Evolutionary conservation across 1,140 invertebrate species (phyloP).

Genomic region (Ceratitis capitata): DNA sequence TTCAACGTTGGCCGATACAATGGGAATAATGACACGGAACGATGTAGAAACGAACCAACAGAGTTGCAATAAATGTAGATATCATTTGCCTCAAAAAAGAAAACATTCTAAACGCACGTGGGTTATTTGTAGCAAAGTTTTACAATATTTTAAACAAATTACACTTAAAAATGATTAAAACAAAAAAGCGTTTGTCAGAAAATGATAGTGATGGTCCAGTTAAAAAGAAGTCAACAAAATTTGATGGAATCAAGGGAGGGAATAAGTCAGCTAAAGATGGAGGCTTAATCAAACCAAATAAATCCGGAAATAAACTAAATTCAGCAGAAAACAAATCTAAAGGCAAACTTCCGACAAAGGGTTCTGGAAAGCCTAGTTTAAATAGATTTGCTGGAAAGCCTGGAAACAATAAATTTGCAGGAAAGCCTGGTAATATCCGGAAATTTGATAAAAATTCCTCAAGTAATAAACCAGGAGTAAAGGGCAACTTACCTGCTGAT

Average conservation of each 20-base stretch:
- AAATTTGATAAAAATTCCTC: conserved; percentile 38
- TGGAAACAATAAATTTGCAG: conserved; percentile 33
- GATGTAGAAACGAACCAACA: neutral
- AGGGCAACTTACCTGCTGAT: conserved; percentile 49
- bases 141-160: neutral
- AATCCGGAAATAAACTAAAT: neutral
- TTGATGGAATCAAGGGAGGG: neutral
- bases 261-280: neutral
- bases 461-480: conserved; percentile 5
- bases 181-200: neutral
- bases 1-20: neutral
- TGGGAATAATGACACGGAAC: neutral
- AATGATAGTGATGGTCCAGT: neutral
- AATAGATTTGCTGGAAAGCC: conserved; percentile 34
- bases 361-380: neutral
- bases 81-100: neutral
- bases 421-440: neutral
- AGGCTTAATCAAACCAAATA: neutral
- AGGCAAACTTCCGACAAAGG: conserved; percentile 37
- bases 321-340: neutral
- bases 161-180: neutral
- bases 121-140: neutral
- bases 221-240: conserved; percentile 37
- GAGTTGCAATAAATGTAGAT: neutral
- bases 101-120: neutral